Evolutionary conservation across 1,140 invertebrate species (phyloP), one percentile per base, ranked within the genome.

Genomic region (Heterodera carotae): DNA sequence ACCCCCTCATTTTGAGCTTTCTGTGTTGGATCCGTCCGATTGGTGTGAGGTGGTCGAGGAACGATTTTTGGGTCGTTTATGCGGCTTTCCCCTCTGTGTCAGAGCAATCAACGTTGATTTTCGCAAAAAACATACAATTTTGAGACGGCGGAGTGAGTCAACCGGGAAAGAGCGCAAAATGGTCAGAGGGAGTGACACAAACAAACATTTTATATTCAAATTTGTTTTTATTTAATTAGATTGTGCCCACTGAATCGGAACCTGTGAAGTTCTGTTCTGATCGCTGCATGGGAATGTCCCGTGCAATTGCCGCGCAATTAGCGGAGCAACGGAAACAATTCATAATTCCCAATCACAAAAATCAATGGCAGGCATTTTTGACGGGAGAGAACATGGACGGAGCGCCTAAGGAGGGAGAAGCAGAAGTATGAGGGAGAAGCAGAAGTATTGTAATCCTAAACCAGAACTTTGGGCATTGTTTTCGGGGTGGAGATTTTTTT

Each of bases 11-110:
- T 69, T 70, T 71, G 15, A 77, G 76, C 66, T 77, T 8, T 27
- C 43, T 18, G 71, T 77, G 7, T 68, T 77, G 53, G 76, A 80
- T 78, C n/a, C 66, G 29, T 25, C 53, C 33, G 36, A 77, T 5
- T 77, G 76, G 76, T 39, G 48, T 27, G 76, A 77, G 80, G 76
- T 77, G 31, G 66, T 77, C 31, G 76, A 77, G 62, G 76, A 77
- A 77, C 76, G 76, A 39, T 77, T 77, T 64, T 68, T 77, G 72
- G 76, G 76, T 18, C 53, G 66, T 56, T 31, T 77, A 4, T 77
- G 76, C 36, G 76, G 76, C 33, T 77, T 56, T 25, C 76, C 76
- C 33, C 25, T 33, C 25, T 77, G 76, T 36, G 18, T 10, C n/a
- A 78, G 80, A 25, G 3, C 22, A 48, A 43, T 76, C 7, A 34